phyloP scores from a whole-genome alignment of 2,113 vertebrate species.

The Sphyrna mokarran region DNA sequence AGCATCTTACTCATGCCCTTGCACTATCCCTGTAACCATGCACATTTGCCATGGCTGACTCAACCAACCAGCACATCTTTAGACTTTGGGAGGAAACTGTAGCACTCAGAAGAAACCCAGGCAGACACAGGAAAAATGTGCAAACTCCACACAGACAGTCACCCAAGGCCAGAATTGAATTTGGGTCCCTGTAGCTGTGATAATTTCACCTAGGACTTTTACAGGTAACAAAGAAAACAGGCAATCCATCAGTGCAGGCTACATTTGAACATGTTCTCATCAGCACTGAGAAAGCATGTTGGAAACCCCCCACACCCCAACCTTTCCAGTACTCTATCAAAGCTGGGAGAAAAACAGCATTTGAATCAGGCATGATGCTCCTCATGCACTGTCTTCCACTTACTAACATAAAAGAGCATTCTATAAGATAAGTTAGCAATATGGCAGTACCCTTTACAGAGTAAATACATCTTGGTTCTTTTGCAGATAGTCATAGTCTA shows the following conservation, averaged over 20 bases:
- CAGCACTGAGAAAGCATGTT: background rate
- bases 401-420: background rate
- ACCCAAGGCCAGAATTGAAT: too few relatives aligned
- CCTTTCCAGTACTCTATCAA: background rate
- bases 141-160: too few relatives aligned
- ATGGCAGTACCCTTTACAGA: background rate
- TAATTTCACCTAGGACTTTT: background rate
- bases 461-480: background rate
- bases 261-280: background rate
- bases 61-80: too few relatives aligned
- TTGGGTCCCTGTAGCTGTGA: too few relatives aligned
- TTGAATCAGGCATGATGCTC: background rate
- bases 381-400: slow-evolving; percentile 7
- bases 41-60: too few relatives aligned
- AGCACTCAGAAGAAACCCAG: too few relatives aligned
- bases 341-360: background rate
- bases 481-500: background rate
- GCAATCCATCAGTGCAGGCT: background rate
- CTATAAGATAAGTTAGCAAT: background rate
- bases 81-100: too few relatives aligned
- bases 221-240: background rate
- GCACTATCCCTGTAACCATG: too few relatives aligned
- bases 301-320: background rate
- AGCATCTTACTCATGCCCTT: too few relatives aligned
- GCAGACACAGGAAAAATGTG: too few relatives aligned